Conservation (phyloP, 2,797 vertebrate genomes). For the Calcarius lapponicus region DNA sequence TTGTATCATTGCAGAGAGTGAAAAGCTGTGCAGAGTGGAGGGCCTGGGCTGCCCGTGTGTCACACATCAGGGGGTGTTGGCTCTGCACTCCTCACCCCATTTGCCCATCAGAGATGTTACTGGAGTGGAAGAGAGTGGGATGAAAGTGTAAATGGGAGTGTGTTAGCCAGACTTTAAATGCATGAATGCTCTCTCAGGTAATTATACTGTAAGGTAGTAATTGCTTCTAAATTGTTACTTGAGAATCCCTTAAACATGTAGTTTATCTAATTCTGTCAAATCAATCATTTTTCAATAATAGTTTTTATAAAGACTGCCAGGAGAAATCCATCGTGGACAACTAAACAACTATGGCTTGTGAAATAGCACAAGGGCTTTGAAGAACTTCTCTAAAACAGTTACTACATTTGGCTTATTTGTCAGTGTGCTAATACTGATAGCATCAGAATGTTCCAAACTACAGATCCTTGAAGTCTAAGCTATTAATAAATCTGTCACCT, state of each 20-base stretch:
- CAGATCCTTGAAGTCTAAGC: neutral
- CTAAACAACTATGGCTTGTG: neutral
- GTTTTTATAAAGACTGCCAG: neutral
- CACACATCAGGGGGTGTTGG: fast-evolving
- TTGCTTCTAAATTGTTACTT: neutral
- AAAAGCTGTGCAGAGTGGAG: no score
- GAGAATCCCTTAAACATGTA: neutral
- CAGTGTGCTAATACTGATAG: neutral
- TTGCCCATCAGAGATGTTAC: fast-evolving
- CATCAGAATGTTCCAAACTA: neutral
- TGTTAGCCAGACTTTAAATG: neutral
- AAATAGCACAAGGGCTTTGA: neutral
- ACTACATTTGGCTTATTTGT: neutral
- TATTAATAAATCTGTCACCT: neutral
- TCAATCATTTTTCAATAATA: neutral
- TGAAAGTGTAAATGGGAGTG: neutral
- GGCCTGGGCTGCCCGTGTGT: neutral
- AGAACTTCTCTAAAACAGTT: neutral
- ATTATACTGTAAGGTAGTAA: neutral
- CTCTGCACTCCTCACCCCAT: neutral
- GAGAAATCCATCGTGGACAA: neutral
- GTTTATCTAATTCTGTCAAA: neutral
- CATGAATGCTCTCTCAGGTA: neutral
- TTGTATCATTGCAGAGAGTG: neutral
- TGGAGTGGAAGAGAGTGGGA: neutral